Base-by-base conservation (phyloP, 2,113 vertebrate species). In the Channa argus region DNA sequence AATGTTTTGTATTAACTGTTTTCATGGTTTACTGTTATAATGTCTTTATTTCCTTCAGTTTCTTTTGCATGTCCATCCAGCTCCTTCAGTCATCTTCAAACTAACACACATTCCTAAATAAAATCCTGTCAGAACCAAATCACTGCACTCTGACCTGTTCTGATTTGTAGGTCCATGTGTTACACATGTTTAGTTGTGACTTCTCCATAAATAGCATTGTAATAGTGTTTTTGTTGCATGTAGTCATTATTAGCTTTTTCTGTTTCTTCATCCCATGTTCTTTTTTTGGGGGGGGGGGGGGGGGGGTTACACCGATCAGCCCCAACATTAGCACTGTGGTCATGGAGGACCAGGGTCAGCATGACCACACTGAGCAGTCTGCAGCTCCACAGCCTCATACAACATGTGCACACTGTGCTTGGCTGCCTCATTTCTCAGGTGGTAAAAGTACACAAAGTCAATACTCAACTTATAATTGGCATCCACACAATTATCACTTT, bases 181-280 rank as follows among this genome's bases (percentile, higher is more conserved):
- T 51, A 65, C 74, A 70, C 7, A 4, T 82, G 52, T 81, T 13
- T 72, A 66, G 77, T 56, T 65, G 83, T 61, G 66, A 55, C 83
- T 90, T 90, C 89, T 61, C 41, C 69, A 37, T 73, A 44, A 7
- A 9, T 86, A 91, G 90, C 86, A 86, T 90, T 88, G 59, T 60
- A 55, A 64, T 89, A 9, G 3, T 84, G 63, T 92, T 82, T 89
- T 78, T 45, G 58, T 90, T 88, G 92, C 95, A 96, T 94, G 95
- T 89, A 82, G 58, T 34, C 94, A 94, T 95, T 89, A 84, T 91
- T 87, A 87, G 87, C 34, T 47, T 79, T 80, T 77, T 49, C 37
- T 58, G 33, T 70, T 61, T 80, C 51, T 63, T 44, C 65, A 77
- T 64, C 55, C 63, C 71, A 64, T 82, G 46, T 77, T 65, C 58